Evolutionary conservation across 2,888 invertebrate species (phyloP).

Genomic region (Chromoteleia sp.): DNA sequence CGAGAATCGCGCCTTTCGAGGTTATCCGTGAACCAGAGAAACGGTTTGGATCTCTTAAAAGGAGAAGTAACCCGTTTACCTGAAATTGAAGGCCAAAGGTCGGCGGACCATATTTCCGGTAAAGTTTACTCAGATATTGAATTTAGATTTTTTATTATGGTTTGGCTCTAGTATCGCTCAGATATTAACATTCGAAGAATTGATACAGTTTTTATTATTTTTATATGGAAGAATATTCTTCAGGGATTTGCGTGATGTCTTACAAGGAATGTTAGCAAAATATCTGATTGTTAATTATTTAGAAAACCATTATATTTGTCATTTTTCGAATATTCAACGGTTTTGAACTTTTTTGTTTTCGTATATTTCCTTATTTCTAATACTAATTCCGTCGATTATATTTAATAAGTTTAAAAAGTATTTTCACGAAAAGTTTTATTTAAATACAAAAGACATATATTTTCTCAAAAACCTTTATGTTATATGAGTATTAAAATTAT

Average conservation of each 20-base stretch:
- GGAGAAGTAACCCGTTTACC: constrained; percentile 85
- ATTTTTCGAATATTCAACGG: background rate
- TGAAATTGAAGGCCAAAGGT: constrained; percentile 72
- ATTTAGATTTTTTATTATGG: background rate
- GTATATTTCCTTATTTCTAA: no score
- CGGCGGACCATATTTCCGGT: background rate
- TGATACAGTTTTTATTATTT: background rate
- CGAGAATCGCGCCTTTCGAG: constrained; percentile 87
- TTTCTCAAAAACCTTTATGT: no score
- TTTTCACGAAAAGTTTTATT: no score
- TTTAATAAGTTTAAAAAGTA: background rate
- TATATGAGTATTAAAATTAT: background rate
- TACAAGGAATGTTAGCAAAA: background rate
- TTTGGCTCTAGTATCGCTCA: no score
- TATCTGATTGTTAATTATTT: background rate
- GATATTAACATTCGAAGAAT: background rate
- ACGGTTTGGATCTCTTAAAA: constrained; percentile 84
- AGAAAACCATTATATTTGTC: background rate
- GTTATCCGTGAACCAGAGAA: constrained; percentile 86
- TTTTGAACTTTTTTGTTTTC: no score
- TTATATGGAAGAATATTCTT: constrained; percentile 7
- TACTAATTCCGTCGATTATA: no score
- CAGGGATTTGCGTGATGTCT: constrained; percentile 11
- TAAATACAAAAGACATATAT: no score
- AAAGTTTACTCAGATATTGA: constrained; percentile 1